These are phyloP conservation scores for Bothrops jararaca DNA, from an alignment of 2,113 vertebrate genomes.

Conservation along the genomic window DNA sequence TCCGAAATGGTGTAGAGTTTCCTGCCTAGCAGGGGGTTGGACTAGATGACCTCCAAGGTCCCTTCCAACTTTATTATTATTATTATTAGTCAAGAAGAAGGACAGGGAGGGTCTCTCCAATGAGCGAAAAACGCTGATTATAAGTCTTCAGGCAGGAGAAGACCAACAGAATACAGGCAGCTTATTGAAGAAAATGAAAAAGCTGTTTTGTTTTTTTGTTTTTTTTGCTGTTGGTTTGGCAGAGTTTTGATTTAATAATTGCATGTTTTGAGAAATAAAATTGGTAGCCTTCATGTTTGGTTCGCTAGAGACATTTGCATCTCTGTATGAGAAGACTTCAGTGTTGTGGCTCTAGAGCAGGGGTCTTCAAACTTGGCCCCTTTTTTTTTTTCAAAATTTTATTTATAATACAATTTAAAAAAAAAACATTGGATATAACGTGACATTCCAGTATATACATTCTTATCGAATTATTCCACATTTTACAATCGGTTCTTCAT, in stretches of 20 bases:
- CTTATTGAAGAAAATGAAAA: neutral
- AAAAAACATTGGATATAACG: no score
- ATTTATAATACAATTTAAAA: no score
- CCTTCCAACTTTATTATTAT: no score
- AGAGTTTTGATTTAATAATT: neutral
- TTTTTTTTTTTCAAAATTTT: no score
- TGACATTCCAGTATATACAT: no score
- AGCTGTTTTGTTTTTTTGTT: neutral
- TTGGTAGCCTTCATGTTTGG: neutral
- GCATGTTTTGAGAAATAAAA: neutral
- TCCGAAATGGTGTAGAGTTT: no score
- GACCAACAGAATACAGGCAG: neutral
- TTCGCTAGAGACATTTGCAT: neutral
- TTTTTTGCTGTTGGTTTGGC: neutral
- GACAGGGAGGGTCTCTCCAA: neutral
- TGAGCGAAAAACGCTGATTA: neutral
- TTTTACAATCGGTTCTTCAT: no score
- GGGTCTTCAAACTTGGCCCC: no score
- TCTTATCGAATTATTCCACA: no score
- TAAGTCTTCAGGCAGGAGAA: neutral
- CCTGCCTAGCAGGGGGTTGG: no score
- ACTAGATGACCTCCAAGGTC: no score
- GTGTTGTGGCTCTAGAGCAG: neutral
- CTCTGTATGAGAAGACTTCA: neutral
- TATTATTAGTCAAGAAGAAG: no score